Conservation (phyloP, 2,888 invertebrate species). For the Pristionchus arcanus region DNA sequence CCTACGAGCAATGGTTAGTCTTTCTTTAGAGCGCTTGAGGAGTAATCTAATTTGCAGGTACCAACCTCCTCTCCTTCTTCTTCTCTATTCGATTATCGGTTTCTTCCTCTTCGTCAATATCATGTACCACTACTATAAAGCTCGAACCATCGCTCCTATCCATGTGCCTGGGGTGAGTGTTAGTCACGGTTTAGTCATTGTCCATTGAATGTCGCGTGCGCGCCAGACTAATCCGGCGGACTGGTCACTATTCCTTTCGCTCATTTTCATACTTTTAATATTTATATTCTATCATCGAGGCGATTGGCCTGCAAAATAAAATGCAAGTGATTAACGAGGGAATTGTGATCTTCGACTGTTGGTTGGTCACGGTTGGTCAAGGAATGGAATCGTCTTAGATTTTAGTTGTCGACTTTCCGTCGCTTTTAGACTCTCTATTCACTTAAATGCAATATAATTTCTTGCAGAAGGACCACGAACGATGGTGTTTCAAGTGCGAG, state of each 20-base stretch:
- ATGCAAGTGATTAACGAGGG: too few relatives aligned
- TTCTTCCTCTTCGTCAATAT: slow-evolving; percentile 66
- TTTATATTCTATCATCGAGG: too few relatives aligned
- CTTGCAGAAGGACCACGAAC: slow-evolving; percentile 65
- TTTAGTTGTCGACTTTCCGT: too few relatives aligned
- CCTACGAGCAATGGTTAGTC: slow-evolving; percentile 68
- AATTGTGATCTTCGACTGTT: too few relatives aligned
- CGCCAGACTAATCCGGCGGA: slow-evolving; percentile 26
- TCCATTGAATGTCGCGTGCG: background rate
- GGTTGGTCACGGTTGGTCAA: too few relatives aligned
- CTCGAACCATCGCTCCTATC: slow-evolving; percentile 65
- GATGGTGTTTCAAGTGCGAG: slow-evolving; percentile 65
- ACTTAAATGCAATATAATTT: background rate
- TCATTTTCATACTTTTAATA: too few relatives aligned
- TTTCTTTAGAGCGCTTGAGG: too few relatives aligned
- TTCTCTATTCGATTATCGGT: slow-evolving; percentile 58
- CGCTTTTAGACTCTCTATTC: too few relatives aligned
- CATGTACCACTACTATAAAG: slow-evolving; percentile 69
- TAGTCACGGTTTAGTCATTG: background rate
- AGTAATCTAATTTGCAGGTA: slow-evolving; percentile 60
- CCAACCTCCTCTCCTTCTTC: slow-evolving; percentile 62
- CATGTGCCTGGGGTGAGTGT: slow-evolving; percentile 63
- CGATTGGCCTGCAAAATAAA: too few relatives aligned
- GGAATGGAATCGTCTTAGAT: too few relatives aligned
- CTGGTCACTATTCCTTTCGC: background rate